A percentile compares a stretch with the other conserved stretches of the same genome.
Conservation (phyloP, 2,113 vertebrate species). For the Callipepla californica region DNA sequence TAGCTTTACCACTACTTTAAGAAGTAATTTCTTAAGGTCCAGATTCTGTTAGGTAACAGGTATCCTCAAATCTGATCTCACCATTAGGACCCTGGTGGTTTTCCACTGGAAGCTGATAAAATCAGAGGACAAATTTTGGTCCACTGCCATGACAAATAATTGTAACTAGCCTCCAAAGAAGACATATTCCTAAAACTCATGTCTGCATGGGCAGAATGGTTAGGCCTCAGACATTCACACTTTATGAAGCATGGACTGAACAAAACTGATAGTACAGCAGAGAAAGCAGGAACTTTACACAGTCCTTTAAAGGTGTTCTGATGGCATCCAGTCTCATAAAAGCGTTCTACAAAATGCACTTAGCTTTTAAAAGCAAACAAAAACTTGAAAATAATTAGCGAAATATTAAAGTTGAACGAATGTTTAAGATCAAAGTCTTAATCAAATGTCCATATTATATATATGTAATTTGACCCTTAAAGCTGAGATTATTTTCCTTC, state of each 20-base stretch:
- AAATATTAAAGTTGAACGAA: not conserved
- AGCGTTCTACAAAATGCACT: not conserved
- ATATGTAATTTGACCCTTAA: not conserved
- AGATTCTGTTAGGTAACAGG: not conserved
- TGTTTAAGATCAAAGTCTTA: not conserved
- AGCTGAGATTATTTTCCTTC: not conserved
- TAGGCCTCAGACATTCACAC: not conserved
- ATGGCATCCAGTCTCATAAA: not conserved
- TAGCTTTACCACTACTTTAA: not conserved
- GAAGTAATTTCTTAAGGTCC: constrained; percentile 29
- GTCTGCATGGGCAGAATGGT: rapidly evolving
- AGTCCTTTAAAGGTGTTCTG: not conserved
- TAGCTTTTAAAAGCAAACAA: not conserved
- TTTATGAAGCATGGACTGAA: not conserved
- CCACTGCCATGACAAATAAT: not conserved
- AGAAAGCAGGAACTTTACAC: no score
- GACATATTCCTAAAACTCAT: not conserved
- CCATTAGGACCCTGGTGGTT: not conserved
- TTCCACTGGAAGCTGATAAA: not conserved
- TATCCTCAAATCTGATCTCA: not conserved
- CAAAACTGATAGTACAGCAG: not conserved
- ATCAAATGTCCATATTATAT: not conserved
- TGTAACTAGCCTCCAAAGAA: not conserved
- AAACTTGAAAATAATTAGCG: not conserved
- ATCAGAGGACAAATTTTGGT: not conserved